A percentile compares a stretch with the other conserved stretches of the same genome.
phyloP scores from a whole-genome alignment of 2,888 invertebrate genomes.

The Drosophila affinis region DNA sequence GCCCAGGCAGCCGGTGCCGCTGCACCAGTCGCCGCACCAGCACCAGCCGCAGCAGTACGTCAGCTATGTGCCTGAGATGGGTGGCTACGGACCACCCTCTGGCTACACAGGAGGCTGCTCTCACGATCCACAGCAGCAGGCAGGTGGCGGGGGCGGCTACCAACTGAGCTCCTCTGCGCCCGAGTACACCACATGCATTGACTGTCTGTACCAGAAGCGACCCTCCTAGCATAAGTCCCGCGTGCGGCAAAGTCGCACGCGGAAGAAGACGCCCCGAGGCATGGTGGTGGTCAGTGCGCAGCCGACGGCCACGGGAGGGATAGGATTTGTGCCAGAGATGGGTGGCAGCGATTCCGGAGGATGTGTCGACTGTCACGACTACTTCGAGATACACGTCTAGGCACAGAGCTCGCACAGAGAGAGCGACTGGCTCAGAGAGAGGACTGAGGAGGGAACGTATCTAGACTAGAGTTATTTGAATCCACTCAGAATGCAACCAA shows the following conservation, averaged over 20 bases:
- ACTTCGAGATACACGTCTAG: slow-evolving; percentile 87
- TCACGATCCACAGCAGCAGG: slow-evolving; percentile 59
- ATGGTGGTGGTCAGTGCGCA: slow-evolving; percentile 68
- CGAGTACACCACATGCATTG: slow-evolving; percentile 89
- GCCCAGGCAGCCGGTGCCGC: slow-evolving; percentile 53
- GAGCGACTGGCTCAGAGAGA: background rate
- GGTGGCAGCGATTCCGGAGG: slow-evolving; percentile 70
- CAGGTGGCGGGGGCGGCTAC: slow-evolving; percentile 50
- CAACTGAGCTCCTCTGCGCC: slow-evolving; percentile 84
- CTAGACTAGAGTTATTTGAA: slow-evolving; percentile 12
- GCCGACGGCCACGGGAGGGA: slow-evolving; percentile 57
- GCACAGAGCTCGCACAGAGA: slow-evolving; percentile 7
- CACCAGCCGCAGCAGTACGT: slow-evolving; percentile 42
- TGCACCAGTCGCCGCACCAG: slow-evolving; percentile 31
- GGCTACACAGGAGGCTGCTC: slow-evolving; percentile 79
- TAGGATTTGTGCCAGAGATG: slow-evolving; percentile 62
- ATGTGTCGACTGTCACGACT: slow-evolving; percentile 84
- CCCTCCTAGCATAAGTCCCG: slow-evolving; percentile 88
- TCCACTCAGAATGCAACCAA: slow-evolving; percentile 37
- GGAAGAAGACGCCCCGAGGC: slow-evolving; percentile 84
- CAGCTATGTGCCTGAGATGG: slow-evolving; percentile 55
- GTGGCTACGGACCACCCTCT: slow-evolving; percentile 43
- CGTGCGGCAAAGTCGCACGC: slow-evolving; percentile 87
- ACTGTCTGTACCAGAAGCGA: slow-evolving; percentile 88
- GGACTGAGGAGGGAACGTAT: slow-evolving; percentile 1